These are phyloP conservation scores for Scomber japonicus DNA, from an alignment of 2,113 vertebrate species.

Conservation along the genomic window DNA sequence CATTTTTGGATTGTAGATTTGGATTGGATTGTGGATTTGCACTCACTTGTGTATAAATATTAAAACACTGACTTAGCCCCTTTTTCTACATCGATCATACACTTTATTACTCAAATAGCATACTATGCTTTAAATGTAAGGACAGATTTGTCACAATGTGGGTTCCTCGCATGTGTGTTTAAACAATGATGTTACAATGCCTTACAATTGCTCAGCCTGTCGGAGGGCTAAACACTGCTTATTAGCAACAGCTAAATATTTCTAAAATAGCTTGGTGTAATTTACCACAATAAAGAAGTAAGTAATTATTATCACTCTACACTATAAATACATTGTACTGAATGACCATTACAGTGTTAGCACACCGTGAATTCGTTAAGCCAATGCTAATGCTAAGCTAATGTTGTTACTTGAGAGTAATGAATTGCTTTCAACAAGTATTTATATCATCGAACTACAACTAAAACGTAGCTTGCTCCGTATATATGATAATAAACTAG, in stretches of 20 bases:
- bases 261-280: too few relatives aligned
- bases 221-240: neutral
- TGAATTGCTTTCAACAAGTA: neutral
- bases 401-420: neutral
- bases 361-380: neutral
- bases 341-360: neutral
- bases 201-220: neutral
- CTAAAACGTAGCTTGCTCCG: fast-evolving
- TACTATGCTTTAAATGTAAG: neutral
- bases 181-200: too few relatives aligned
- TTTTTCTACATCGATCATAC: neutral
- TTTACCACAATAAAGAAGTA: fast-evolving
- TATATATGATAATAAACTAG: fast-evolving
- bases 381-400: slow-evolving; percentile 60
- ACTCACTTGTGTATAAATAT: neutral
- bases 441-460: neutral
- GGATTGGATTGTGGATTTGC: too few relatives aligned
- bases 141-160: too few relatives aligned
- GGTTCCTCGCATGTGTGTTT: too few relatives aligned
- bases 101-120: neutral
- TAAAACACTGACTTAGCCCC: too few relatives aligned
- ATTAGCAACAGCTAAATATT: neutral
- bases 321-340: neutral
- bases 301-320: neutral
- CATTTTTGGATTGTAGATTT: neutral